phyloP scores from a whole-genome alignment of 2,113 vertebrate species.

The Aythya baeri region DNA sequence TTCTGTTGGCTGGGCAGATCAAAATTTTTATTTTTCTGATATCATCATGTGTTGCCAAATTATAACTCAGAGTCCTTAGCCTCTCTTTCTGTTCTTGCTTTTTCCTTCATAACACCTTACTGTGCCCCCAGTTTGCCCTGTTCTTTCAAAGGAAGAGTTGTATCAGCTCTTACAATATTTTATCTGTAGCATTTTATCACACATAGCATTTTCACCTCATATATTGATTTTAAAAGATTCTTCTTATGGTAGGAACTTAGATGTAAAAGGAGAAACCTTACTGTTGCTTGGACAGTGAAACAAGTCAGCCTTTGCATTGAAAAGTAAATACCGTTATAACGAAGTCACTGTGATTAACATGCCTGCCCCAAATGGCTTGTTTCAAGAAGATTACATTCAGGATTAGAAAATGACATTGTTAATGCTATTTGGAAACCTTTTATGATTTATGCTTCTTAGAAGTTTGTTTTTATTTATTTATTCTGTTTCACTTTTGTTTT shows the following conservation, averaged over 20 bases:
- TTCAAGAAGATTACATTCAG: slow-evolving; percentile 54
- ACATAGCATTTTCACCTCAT: slow-evolving; percentile 9
- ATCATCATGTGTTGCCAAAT: neutral
- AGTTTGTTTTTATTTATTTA: neutral
- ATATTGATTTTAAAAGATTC: slow-evolving; percentile 41
- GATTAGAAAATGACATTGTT: slow-evolving; percentile 41
- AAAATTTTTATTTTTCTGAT: neutral
- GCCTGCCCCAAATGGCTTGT: slow-evolving; percentile 52
- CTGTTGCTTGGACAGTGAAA: slow-evolving; percentile 16
- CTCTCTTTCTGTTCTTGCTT: neutral
- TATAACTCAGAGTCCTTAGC: neutral
- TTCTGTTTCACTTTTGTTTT: slow-evolving; percentile 53
- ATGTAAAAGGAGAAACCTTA: neutral
- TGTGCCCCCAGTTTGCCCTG: neutral
- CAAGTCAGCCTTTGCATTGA: slow-evolving; percentile 28
- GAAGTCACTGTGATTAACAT: slow-evolving; percentile 38
- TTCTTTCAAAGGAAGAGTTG: slow-evolving; percentile 33
- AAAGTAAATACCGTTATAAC: slow-evolving; percentile 24
- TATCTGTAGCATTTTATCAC: slow-evolving; percentile 20
- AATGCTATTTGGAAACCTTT: slow-evolving; percentile 46
- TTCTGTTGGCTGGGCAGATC: neutral
- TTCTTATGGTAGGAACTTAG: neutral
- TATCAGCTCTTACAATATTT: slow-evolving; percentile 8
- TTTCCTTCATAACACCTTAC: neutral
- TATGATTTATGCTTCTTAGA: slow-evolving; percentile 56